Evolutionary conservation across 2,888 invertebrate species (phyloP).

Genomic region (Falcaria lacertinaria): DNA sequence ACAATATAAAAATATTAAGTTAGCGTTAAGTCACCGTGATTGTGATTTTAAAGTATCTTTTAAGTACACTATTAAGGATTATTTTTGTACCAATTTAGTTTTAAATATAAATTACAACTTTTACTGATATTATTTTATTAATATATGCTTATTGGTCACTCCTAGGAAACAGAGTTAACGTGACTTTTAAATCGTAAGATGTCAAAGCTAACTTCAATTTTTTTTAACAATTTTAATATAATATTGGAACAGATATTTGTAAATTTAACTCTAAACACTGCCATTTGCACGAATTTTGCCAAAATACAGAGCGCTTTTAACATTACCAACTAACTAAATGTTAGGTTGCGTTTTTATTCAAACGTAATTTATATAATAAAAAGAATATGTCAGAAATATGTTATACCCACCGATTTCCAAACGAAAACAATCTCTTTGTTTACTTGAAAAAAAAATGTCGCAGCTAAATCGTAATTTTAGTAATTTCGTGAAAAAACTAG

Average conservation of each 20-base stretch:
- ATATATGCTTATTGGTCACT: no score
- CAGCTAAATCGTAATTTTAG: no score
- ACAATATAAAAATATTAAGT: constrained; percentile 11
- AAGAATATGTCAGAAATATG: constrained; percentile 10
- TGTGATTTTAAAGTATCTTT: constrained; percentile 66
- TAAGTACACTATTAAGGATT: constrained; percentile 40
- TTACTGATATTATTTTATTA: no score
- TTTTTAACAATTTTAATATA: no score
- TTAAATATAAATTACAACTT: not conserved
- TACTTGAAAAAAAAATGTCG: no score
- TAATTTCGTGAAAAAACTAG: no score
- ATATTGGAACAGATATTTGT: constrained; percentile 30
- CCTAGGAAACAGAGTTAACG: no score
- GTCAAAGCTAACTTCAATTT: no score
- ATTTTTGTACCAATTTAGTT: constrained; percentile 68
- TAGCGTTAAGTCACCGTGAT: constrained; percentile 57
- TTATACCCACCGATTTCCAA: not conserved
- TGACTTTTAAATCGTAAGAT: no score
- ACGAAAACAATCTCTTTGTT: not conserved
- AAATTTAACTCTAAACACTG: constrained; percentile 44
- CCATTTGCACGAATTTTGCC: constrained; percentile 45
- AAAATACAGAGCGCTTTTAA: constrained; percentile 21
- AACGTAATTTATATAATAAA: not conserved
- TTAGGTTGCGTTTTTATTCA: not conserved
- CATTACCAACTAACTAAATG: constrained; percentile 8